Conservation (phyloP, 2,888 invertebrate species). For the Trichogramma evanescens region DNA sequence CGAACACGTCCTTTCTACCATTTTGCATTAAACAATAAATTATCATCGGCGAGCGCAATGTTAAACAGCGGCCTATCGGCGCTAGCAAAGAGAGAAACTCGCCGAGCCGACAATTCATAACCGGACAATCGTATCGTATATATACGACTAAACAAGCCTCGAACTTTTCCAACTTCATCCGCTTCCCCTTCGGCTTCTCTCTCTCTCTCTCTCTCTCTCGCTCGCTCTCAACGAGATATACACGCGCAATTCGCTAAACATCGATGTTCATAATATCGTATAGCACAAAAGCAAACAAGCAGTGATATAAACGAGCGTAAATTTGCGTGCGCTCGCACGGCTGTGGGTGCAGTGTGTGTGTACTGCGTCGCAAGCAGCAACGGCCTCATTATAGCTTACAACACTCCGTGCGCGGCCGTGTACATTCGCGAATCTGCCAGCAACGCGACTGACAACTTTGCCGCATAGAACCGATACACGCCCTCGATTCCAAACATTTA, state of each 20-base stretch:
- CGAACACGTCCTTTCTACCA: conserved; percentile 18
- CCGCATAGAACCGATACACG: too few species aligned
- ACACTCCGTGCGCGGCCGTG: too few species aligned
- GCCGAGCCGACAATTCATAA: not conserved
- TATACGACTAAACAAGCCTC: conserved; percentile 11
- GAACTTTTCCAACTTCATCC: not conserved
- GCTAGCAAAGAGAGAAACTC: conserved; percentile 1
- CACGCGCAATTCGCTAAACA: not conserved
- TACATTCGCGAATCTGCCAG: too few species aligned
- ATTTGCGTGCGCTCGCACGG: not conserved
- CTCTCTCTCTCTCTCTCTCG: not conserved
- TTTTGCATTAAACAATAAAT: conserved; percentile 34
- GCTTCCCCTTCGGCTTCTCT: not conserved
- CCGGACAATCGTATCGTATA: too few species aligned
- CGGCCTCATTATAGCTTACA: too few species aligned
- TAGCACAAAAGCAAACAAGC: not conserved
- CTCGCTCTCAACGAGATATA: not conserved
- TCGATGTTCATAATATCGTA: conserved; percentile 1
- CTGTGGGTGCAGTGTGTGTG: not conserved
- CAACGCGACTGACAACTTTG: too few species aligned
- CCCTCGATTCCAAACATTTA: too few species aligned
- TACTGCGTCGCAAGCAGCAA: not conserved
- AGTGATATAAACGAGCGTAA: conserved; percentile 1
- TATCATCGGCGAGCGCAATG: conserved; percentile 37
- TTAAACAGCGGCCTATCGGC: conserved; percentile 28